These are phyloP conservation scores for Indri indri DNA, from an alignment of 2,113 vertebrate species.

Conservation along the genomic window DNA sequence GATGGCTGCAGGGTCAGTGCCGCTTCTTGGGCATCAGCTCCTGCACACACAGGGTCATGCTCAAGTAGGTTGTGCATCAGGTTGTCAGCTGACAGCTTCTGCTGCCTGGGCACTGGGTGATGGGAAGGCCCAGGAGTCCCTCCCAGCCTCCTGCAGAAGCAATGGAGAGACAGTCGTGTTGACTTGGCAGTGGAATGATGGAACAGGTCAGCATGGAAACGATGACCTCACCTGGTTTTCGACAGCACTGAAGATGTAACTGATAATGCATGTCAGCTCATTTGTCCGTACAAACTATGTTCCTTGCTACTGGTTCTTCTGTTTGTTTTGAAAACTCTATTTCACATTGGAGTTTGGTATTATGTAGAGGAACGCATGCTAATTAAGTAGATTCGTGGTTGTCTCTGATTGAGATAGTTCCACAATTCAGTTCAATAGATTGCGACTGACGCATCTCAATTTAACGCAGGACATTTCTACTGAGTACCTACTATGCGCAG, in stretches of 20 bases:
- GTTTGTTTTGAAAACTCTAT: slow-evolving; percentile 51
- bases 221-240: slow-evolving; percentile 53
- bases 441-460: background rate
- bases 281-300: slow-evolving; percentile 44
- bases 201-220: slow-evolving; percentile 10
- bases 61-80: background rate
- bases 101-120: background rate
- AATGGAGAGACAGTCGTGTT: background rate
- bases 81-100: background rate
- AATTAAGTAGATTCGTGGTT: background rate
- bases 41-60: accelerated
- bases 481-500: background rate
- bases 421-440: background rate
- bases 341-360: background rate
- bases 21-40: background rate
- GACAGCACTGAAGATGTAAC: background rate
- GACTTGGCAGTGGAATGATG: background rate
- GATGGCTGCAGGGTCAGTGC: background rate
- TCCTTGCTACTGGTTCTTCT: background rate
- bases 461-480: background rate
- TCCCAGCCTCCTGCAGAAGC: background rate
- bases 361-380: background rate
- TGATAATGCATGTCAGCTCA: slow-evolving; percentile 10
- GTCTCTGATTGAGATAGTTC: background rate
- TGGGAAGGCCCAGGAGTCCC: background rate